Evolutionary conservation across 2,888 invertebrate species (phyloP).

Genomic region (Octonoba sinensis): DNA sequence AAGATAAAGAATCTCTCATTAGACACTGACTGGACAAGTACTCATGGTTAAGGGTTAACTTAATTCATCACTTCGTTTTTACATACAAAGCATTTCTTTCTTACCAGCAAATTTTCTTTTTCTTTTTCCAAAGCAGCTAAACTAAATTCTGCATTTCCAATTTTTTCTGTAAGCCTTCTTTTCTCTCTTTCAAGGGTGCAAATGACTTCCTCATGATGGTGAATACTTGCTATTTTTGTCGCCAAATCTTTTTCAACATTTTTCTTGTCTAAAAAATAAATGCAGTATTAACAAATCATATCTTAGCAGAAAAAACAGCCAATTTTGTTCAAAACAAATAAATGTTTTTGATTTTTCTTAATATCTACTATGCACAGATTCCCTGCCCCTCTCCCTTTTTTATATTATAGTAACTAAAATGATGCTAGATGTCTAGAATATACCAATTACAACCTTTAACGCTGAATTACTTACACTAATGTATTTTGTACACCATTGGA

Average conservation of each 20-base stretch:
- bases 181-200: constrained; percentile 70
- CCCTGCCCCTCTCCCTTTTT: no score
- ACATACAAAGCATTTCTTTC: neutral
- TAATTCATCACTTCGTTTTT: no score
- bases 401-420: neutral
- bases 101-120: constrained; percentile 38
- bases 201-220: constrained; percentile 75
- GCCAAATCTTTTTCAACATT: constrained; percentile 72
- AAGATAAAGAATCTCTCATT: no score
- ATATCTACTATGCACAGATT: no score
- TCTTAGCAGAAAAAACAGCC: no score
- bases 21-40: no score
- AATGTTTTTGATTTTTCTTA: no score
- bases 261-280: constrained; percentile 70
- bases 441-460: neutral
- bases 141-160: constrained; percentile 37
- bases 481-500: no score
- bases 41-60: no score
- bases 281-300: no score
- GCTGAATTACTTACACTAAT: no score
- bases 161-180: constrained; percentile 38
- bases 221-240: constrained; percentile 71
- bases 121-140: constrained; percentile 30
- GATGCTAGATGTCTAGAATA: neutral
- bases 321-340: neutral